A percentile compares a stretch with the other conserved stretches of the same genome.
These are phyloP conservation scores for Dicentrarchus labrax DNA, from an alignment of 2,113 vertebrate genomes.

Conservation along the genomic window DNA sequence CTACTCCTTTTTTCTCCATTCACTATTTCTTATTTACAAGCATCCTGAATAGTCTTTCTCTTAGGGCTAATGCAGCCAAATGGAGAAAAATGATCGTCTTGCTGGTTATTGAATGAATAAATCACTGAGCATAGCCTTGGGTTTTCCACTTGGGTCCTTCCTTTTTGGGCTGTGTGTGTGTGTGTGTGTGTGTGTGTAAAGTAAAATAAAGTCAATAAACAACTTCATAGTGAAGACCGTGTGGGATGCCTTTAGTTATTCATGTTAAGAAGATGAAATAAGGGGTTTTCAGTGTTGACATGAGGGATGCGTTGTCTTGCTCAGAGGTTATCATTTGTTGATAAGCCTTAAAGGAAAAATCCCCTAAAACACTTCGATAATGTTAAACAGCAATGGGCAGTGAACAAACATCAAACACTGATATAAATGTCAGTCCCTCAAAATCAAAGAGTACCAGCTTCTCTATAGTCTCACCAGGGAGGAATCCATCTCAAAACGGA, in stretches of 20 bases:
- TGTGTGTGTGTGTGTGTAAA: neutral
- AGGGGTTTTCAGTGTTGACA: neutral
- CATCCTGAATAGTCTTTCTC: conserved; percentile 39
- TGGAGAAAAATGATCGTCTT: conserved; percentile 55
- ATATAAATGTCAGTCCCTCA: conserved; percentile 15
- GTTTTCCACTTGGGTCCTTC: neutral
- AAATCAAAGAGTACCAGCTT: conserved; percentile 26
- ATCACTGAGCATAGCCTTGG: conserved; percentile 57
- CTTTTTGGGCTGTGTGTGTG: neutral
- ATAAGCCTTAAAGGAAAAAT: neutral
- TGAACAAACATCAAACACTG: neutral
- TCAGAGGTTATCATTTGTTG: neutral
- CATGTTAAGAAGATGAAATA: conserved; percentile 26
- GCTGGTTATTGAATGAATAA: conserved; percentile 71
- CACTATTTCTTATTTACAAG: conserved; percentile 45
- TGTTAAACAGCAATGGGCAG: neutral
- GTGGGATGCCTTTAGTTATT: conserved; percentile 7
- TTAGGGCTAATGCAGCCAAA: conserved; percentile 50
- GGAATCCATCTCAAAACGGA: conserved; percentile 13
- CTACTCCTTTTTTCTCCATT: neutral
- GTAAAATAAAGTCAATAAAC: conserved; percentile 31
- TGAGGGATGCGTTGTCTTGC: neutral
- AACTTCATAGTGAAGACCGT: conserved; percentile 2
- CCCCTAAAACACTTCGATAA: conserved; percentile 5
- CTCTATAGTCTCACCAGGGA: neutral